Base-by-base conservation (phyloP, 2,113 vertebrate species). In the human (Homo sapiens) region DNA sequence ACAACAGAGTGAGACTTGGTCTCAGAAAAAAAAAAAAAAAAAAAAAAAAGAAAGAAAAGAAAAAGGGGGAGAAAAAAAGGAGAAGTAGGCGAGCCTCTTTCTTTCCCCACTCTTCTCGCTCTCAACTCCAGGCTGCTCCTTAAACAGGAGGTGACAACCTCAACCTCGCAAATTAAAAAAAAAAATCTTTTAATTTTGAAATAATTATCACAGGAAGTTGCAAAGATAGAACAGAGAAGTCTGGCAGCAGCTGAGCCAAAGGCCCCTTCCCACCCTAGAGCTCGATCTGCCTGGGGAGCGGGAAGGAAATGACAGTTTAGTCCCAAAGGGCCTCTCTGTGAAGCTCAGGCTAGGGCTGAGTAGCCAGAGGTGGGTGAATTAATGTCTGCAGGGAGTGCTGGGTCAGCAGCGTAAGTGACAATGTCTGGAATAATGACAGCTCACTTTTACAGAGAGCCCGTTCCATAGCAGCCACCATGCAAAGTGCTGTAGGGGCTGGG, bases 401-500 rank as follows among this genome's bases (percentile, higher is more conserved):
- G 61, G n/a, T 64, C 50, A 48, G n/a, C 57, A 22, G 40, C 84
- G 83, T 45, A 40, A 38, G 35, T 25, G 50, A 43, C 8, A 4
- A 4, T 14, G 20, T 50, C 79, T 3, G 3, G 7, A 48, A 61
- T 27, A 55, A 57, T 0, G 7, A 38, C 23, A 38, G 48, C 48
- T 43, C 16, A 16, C 66, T 89, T 45, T 76, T 6, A 27, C n/a
- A 57, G 82, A 72, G 18, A 2, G 7, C 35, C 25, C 3, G 0
- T 43, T 13, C 45, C 45, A 45, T 27, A 61, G 25, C 27, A 8
- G 75, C 6, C 25, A 40, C 5, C 1, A 8, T 27, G 43, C 8
- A 23, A 18, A 48, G 32, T 4, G 8, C 57, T 79, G 30, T 32
- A 11, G 6, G 0, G 1, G 4, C 82, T 43, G 7, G 4, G 3